Evolutionary conservation across 1,140 invertebrate species (phyloP), one percentile per base, ranked within the genome.

Genomic region (Eueides isabella): DNA sequence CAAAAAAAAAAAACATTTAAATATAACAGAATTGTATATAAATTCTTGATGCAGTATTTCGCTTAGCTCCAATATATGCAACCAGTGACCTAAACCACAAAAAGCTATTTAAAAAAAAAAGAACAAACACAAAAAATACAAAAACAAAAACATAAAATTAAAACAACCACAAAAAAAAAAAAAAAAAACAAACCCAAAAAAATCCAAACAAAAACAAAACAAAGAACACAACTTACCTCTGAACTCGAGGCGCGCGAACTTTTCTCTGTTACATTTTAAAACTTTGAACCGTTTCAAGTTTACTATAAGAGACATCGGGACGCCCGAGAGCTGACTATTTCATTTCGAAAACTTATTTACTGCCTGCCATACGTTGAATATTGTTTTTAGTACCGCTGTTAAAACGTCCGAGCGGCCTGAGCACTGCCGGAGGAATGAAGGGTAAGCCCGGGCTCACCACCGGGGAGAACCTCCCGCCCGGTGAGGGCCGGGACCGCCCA

Each of bases 211-310:
- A 19, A 23, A 11, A 55, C 9, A 26, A 11, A 26, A 11, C 2
- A 55, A 55, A 11, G 9, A 23, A 26, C 48, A 55, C 19, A 71
- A 82, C 93, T 94, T 93, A 96, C 96, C 95, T 93, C 96, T 92
- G 80, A 96, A 96, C 74, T 95, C 95, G 67, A 96, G 88, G 75
- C 94, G 95, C 55, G 94, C 94, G 71, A 94, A 92, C 80, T 96
- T 95, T 72, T 96, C 95, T n/a, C 94, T 94, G 79, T 94, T 95
- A 80, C 91, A 94, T 82, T 95, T 95, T 14, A 95, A 84, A 30
- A 95, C 90, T 86, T 96, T 95, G 78, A 96, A 95, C 66, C 95
- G 94, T 83, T 95, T 95, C 16, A 96, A 80, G 79, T 93, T 94
- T 5, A 96, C 94, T 9, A 94, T 89, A 19, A 96, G 92, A 67